These are phyloP conservation scores for Scytalopus superciliaris DNA, from an alignment of 2,113 vertebrate species.

Conservation along the genomic window DNA sequence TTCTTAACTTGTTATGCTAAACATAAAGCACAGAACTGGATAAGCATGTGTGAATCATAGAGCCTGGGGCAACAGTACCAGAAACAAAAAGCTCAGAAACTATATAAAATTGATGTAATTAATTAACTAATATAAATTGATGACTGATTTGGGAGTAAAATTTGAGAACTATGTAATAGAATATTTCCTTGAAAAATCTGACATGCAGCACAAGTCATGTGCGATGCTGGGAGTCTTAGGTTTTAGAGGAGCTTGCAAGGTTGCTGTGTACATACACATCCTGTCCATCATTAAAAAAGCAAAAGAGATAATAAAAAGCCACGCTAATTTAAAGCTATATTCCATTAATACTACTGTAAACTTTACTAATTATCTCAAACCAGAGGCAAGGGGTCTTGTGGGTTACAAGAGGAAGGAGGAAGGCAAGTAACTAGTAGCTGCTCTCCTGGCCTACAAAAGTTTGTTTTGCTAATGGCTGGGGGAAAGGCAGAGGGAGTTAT, in stretches of 20 bases:
- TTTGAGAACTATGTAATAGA: neutral
- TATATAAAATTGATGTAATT: too few relatives aligned
- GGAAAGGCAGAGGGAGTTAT: neutral
- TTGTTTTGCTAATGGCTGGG: neutral
- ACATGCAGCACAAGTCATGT: neutral
- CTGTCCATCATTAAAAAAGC: neutral
- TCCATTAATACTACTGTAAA: neutral
- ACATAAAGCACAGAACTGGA: neutral
- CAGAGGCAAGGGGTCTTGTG: neutral
- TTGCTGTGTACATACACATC: neutral
- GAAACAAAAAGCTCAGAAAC: neutral
- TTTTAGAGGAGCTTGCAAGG: neutral
- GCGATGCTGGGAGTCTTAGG: neutral
- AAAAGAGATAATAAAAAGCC: fast-evolving
- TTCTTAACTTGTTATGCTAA: neutral
- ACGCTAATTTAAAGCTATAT: neutral
- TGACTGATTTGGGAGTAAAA: neutral
- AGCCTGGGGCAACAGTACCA: neutral
- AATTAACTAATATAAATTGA: too few relatives aligned
- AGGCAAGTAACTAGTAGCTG: neutral
- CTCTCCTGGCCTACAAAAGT: neutral
- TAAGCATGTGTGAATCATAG: neutral
- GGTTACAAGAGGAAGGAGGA: neutral
- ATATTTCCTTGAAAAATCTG: neutral
- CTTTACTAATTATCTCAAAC: neutral